Percentiles rank a stretch among this genome's conserved stretches.
phyloP scores from a whole-genome alignment of 2,113 vertebrate genomes.

The Rhea pennata region DNA sequence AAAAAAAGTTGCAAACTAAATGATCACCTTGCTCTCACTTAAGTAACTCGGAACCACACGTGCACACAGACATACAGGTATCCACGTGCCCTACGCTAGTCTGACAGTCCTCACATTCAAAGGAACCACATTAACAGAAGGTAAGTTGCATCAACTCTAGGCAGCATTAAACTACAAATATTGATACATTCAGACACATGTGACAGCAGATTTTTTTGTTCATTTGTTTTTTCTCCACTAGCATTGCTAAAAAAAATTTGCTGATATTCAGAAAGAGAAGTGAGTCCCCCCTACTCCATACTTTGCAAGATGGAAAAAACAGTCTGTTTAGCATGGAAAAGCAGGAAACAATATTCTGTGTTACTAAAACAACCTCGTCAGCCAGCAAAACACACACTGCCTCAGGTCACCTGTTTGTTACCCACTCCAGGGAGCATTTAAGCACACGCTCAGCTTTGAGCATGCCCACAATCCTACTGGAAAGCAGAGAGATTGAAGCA shows the following conservation, averaged over 20 bases:
- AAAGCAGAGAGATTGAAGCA: conserved; percentile 5
- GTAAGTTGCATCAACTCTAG: background rate
- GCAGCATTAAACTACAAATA: background rate
- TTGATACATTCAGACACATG: background rate
- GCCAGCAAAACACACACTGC: background rate
- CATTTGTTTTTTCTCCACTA: too few relatives aligned
- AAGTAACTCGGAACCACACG: background rate
- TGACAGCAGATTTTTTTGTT: background rate
- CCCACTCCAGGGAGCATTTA: background rate
- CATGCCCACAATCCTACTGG: background rate
- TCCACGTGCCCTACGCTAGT: background rate
- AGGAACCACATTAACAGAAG: background rate
- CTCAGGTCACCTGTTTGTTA: background rate
- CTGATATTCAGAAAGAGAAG: background rate
- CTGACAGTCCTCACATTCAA: background rate
- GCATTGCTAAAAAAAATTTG: background rate
- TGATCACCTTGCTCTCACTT: background rate
- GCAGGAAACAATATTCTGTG: background rate
- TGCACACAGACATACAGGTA: background rate
- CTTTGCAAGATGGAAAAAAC: background rate
- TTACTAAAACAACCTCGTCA: background rate
- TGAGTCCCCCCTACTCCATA: background rate
- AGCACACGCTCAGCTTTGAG: background rate
- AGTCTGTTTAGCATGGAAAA: accelerated
- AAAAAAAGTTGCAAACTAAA: background rate